A percentile compares a stretch with the other conserved stretches of the same genome.
These are phyloP conservation scores for Spondyliosoma cantharus DNA, from an alignment of 2,797 vertebrate species.

Conservation along the genomic window DNA sequence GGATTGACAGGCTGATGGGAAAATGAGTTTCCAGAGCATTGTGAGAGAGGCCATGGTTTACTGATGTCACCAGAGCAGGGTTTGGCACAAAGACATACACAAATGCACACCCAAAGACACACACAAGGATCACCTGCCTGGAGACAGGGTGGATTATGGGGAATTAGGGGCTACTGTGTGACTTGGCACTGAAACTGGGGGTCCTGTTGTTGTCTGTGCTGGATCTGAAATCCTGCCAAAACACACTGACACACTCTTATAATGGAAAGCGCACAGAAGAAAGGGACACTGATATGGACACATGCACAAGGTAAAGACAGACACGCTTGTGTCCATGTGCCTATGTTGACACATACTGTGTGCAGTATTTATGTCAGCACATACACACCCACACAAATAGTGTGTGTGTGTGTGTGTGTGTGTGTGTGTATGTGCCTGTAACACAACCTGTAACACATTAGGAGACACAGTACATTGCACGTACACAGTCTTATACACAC, in stretches of 20 bases:
- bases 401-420: no score
- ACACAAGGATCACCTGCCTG: constrained; percentile 79
- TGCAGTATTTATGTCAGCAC: background rate
- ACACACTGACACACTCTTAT: constrained; percentile 57
- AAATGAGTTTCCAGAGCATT: constrained; percentile 66
- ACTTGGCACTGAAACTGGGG: constrained; percentile 73
- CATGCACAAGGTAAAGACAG: constrained; percentile 49
- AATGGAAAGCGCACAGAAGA: constrained; percentile 55
- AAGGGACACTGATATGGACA: constrained; percentile 46
- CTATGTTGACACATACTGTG: constrained; percentile 19
- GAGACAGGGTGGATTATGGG: constrained; percentile 82
- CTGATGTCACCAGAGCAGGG: constrained; percentile 54
- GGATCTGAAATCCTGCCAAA: constrained; percentile 78
- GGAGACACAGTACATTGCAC: background rate
- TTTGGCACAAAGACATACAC: constrained; percentile 30
- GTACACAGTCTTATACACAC: constrained; percentile 3
- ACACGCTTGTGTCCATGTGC: constrained; percentile 24
- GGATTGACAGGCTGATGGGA: constrained; percentile 70
- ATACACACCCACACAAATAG: constrained; percentile 3
- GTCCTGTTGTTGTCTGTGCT: constrained; percentile 73
- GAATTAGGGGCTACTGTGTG: constrained; percentile 79
- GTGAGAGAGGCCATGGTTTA: constrained; percentile 54
- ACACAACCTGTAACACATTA: constrained; percentile 23
- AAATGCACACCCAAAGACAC: constrained; percentile 25
- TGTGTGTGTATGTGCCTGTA: no score